Base-by-base conservation (phyloP, 1,140 invertebrate genomes). In the Nasonia giraulti region DNA sequence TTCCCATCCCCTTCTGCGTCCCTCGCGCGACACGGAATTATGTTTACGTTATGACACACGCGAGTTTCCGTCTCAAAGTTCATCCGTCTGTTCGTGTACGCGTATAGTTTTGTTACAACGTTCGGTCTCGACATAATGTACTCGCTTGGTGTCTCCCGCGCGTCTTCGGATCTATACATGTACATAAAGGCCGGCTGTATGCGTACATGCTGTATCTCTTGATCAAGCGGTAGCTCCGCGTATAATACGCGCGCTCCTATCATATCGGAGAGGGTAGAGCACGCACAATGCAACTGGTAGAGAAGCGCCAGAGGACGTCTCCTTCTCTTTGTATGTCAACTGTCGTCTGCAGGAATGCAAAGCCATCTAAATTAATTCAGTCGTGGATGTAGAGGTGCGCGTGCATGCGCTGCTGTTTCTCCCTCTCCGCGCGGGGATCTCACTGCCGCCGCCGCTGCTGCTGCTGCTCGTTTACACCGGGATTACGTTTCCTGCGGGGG, bases 281-380 rank as follows among this genome's bases (percentile, higher is more conserved):
- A 47, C 23, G 12, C 44, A 73, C 81, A 76, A 82, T 82, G 71
- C 81, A 31, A 62, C 81, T 62, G 69, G 80, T 82, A 31, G n/a
- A 79, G 31, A 10, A 4, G 20, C 33, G 27, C 10, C 14, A 68
- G 78, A 68, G 62, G 33, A 47, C 79, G 27, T 69, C 62, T 80
- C 79, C 69, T 37, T 81, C 71, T 76, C 71, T 77, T 71, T 82
- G 74, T 33, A 71, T 78, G 79, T 85, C 84, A 85, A 82, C 84
- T 85, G 84, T 78, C 84, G 66, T 78, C 37, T 71, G 80, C 80
- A 85, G 73, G 62, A 77, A 77, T 75, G 44, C 40, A 40, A 76
- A 69, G 79, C 71, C 79, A 20, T 82, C 40, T 71, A 71, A 85
- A 85, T 82, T 85, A 85, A 85, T 85, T 85, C 79, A 68, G 31